These are phyloP conservation scores for Platyscapa corneri DNA, from an alignment of 1,140 invertebrate species.

Conservation along the genomic window DNA sequence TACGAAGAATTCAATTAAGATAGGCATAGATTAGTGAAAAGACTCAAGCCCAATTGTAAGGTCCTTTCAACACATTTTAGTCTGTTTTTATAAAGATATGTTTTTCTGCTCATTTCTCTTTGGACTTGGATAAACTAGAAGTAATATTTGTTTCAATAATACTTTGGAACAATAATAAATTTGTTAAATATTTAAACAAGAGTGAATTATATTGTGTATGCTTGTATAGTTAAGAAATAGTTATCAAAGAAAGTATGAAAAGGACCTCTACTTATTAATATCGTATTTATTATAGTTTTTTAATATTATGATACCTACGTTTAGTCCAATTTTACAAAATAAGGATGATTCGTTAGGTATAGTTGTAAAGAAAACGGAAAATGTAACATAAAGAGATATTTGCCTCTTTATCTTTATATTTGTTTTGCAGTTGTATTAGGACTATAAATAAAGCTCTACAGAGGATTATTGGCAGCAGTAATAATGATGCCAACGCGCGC, in stretches of 20 bases:
- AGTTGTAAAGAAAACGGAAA: background rate
- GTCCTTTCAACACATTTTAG: conserved; percentile 4
- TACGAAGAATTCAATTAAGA: background rate
- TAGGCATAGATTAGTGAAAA: background rate
- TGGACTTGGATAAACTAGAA: background rate
- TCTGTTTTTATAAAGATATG: background rate
- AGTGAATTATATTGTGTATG: conserved; percentile 2
- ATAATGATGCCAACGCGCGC: background rate
- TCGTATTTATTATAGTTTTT: conserved; percentile 28
- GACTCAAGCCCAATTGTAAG: background rate
- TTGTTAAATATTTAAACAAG: background rate
- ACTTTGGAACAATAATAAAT: background rate
- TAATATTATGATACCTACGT: background rate
- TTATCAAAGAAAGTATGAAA: background rate
- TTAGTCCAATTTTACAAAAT: background rate
- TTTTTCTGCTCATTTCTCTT: background rate
- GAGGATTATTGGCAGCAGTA: conserved; percentile 10
- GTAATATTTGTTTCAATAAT: background rate
- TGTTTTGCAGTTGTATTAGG: background rate
- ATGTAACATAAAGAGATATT: conserved; percentile 4
- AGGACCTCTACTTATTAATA: conserved; percentile 25
- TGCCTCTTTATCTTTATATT: background rate
- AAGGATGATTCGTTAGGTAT: background rate
- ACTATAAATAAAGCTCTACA: background rate
- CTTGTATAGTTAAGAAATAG: background rate